Base-by-base conservation (phyloP, 2,113 vertebrate species). In the Diglossa brunneiventris region DNA sequence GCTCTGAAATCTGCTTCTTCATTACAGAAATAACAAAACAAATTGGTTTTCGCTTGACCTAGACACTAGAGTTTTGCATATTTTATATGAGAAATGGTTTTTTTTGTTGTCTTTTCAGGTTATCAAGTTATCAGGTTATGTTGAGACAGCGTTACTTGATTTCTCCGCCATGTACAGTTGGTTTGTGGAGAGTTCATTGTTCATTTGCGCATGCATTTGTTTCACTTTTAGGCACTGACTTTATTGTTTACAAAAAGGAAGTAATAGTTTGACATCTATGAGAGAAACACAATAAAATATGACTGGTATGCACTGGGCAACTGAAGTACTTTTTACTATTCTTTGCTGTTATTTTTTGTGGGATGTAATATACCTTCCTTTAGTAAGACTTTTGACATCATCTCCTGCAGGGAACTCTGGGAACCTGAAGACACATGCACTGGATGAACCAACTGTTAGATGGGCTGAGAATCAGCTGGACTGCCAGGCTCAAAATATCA, bases 1-100 rank as follows among this genome's bases (percentile, higher is more conserved):
- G 30, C 22, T 76, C 31, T 15, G 47, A 94, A 90, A 73, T 83
- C 67, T 88, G 12, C 10, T 88, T 74, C 53, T 83, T 88, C 31
- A 13, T 56, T 37, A 49, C 31, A 90, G 16, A 87, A 75, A 77
- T 47, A 14, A 55, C 11, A 11, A 78, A 89, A 10, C 12, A 82
- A 64, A 86, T 27, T 46, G 9, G 20, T 79, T 77, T 80, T 30
- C 61, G 23, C n/a, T 89, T 74, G 26, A 62, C 31, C 31, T 72
- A 74, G 62, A 18, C 8, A 61, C 15, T 2, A n/a, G 30, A 63
- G 7, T 66, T 83, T 35, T 70, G 13, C 61, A 4, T 63, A 68
- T 69, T 93, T 76, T 82, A 3, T 74, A 28, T 42, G 18, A 73
- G 27, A 21, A 1, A 1, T 27, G 1, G 0, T 9, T 3, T 79